These are phyloP conservation scores for Clarias fuscus DNA, from an alignment of 2,797 vertebrate genomes.

Conservation along the genomic window DNA sequence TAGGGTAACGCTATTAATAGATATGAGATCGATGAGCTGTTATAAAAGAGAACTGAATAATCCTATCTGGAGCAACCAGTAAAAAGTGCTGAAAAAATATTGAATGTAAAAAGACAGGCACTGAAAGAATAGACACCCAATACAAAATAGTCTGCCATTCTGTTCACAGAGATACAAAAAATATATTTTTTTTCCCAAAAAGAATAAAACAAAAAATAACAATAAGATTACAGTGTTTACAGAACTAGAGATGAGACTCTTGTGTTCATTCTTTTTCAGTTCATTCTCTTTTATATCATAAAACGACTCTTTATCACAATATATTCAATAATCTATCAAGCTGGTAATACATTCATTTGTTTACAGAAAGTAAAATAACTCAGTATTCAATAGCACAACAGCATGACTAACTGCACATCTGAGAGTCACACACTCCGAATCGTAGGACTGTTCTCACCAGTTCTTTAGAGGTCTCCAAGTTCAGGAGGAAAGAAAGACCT, in stretches of 20 bases:
- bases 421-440: background rate
- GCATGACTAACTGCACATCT: constrained; percentile 1
- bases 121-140: constrained; percentile 40
- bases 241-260: constrained; percentile 15
- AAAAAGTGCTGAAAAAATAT: constrained; percentile 40
- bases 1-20: constrained; percentile 39
- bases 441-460: background rate
- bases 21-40: constrained; percentile 27
- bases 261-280: constrained; percentile 19
- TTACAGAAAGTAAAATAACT: constrained; percentile 21
- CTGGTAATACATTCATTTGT: constrained; percentile 33
- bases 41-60: constrained; percentile 11
- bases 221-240: constrained; percentile 30
- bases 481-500: background rate
- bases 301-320: constrained; percentile 15
- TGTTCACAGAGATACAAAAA: constrained; percentile 43
- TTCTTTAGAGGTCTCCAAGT: constrained; percentile 3
- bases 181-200: too few relatives aligned
- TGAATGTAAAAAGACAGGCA: constrained; percentile 50
- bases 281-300: constrained; percentile 7
- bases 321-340: constrained; percentile 13
- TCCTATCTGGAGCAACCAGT: constrained; percentile 13
- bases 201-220: too few relatives aligned
- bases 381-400: constrained; percentile 17
- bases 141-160: constrained; percentile 31